Evolutionary conservation across 2,797 vertebrate species (phyloP).

Genomic region (Myotis vivesi): DNA sequence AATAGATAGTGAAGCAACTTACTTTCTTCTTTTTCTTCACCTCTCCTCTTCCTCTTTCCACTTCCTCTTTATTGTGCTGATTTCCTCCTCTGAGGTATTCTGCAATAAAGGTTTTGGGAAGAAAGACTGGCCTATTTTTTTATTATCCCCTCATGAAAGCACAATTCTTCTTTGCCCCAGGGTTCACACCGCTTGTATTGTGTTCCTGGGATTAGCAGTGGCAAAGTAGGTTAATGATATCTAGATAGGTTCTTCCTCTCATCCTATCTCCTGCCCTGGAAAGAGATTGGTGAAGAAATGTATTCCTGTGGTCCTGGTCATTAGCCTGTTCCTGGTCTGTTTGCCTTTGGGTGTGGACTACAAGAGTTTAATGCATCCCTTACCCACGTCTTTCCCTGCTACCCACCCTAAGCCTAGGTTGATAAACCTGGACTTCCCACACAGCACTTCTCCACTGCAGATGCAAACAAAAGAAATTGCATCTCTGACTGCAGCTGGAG

Average conservation of each 20-base stretch:
- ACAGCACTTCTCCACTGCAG: neutral
- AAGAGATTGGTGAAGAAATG: neutral
- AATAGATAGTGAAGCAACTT: neutral
- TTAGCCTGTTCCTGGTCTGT: neutral
- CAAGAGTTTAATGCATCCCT: neutral
- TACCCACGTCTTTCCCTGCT: neutral
- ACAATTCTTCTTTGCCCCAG: neutral
- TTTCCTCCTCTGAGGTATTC: neutral
- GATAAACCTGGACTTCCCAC: neutral
- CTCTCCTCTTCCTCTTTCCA: neutral
- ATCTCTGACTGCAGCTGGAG: neutral
- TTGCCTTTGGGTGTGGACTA: neutral
- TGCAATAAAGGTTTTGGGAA: neutral
- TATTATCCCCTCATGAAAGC: constrained; percentile 12
- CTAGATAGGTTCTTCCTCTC: neutral
- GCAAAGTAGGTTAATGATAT: neutral
- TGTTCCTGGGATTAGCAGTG: neutral
- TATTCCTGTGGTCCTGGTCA: neutral
- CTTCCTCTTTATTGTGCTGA: neutral
- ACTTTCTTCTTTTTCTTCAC: neutral
- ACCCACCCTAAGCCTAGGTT: neutral
- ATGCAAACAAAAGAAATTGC: neutral
- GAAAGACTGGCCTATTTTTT: neutral
- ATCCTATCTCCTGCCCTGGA: neutral
- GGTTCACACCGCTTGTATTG: neutral